Conservation (phyloP, 2,797 vertebrate species). For the Pangasius larnaudii region DNA sequence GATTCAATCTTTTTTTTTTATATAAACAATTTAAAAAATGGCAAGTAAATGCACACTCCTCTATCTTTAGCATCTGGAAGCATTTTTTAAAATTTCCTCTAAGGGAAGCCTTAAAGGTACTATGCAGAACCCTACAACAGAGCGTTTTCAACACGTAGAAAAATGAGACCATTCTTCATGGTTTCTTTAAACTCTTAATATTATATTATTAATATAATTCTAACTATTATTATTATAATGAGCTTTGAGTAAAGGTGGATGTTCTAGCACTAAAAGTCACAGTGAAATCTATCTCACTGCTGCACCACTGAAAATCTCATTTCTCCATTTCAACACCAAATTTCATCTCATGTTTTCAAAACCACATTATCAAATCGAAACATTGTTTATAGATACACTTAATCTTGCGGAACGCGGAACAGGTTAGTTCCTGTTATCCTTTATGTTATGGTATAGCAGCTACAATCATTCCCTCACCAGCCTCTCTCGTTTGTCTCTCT, state of each 20-base stretch:
- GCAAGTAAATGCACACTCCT: background rate
- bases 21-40: background rate
- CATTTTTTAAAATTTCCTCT: background rate
- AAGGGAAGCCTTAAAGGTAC: background rate
- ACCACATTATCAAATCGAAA: slow-evolving; percentile 4
- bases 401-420: background rate
- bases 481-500: background rate
- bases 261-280: background rate
- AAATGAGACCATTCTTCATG: too few species aligned
- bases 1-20: background rate
- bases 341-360: background rate
- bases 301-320: slow-evolving; percentile 19
- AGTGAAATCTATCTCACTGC: background rate
- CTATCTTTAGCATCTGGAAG: background rate
- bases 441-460: background rate
- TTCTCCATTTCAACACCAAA: slow-evolving; percentile 21
- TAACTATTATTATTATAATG: background rate
- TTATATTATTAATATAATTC: background rate
- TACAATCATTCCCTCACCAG: background rate
- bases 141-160: too few species aligned
- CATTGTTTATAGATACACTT: background rate
- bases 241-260: background rate
- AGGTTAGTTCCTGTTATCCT: slow-evolving; percentile 1
- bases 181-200: too few species aligned
- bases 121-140: background rate